Evolutionary conservation across 1,140 invertebrate genomes (phyloP).

Genomic region (Drosophila quadrilineata): DNA sequence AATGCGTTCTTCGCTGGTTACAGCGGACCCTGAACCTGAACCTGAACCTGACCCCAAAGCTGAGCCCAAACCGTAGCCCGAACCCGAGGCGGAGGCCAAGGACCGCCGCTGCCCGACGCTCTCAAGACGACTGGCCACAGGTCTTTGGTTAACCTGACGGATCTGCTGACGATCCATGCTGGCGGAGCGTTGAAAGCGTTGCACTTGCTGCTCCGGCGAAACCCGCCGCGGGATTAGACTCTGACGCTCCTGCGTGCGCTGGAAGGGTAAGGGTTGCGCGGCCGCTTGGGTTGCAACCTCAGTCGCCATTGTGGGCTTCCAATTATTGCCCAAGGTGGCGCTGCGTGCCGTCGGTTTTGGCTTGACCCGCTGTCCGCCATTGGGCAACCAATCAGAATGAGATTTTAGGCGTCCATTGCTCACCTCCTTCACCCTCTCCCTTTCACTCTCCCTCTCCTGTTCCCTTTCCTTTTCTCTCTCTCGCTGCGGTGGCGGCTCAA

Average conservation of each 20-base stretch:
- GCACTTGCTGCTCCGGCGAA: slow-evolving; percentile 22
- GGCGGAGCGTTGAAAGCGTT: slow-evolving; percentile 43
- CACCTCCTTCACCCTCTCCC: too few relatives aligned
- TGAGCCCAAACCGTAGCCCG: too few relatives aligned
- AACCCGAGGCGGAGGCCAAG: slow-evolving; percentile 11
- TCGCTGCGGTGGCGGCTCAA: slow-evolving; percentile 48
- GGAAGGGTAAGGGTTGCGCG: slow-evolving; percentile 3
- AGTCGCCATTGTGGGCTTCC: background rate
- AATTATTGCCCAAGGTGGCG: background rate
- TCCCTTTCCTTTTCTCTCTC: background rate
- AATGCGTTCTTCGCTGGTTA: background rate
- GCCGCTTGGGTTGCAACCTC: background rate
- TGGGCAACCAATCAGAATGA: too few relatives aligned
- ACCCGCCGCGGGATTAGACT: slow-evolving; percentile 66
- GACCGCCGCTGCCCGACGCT: slow-evolving; percentile 36
- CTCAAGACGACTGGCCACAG: slow-evolving; percentile 7
- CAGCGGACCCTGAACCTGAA: too few relatives aligned
- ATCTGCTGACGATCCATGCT: slow-evolving; percentile 73
- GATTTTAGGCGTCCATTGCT: too few relatives aligned
- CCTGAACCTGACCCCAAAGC: too few relatives aligned
- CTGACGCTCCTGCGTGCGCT: slow-evolving; percentile 50
- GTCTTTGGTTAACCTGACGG: background rate
- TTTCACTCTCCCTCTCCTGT: too few relatives aligned
- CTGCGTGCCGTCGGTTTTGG: too few relatives aligned
- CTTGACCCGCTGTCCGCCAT: background rate